Evolutionary conservation across 2,888 invertebrate species (phyloP), one percentile per base, ranked within the genome.

Genomic region (Leptarthrus brevirostris): DNA sequence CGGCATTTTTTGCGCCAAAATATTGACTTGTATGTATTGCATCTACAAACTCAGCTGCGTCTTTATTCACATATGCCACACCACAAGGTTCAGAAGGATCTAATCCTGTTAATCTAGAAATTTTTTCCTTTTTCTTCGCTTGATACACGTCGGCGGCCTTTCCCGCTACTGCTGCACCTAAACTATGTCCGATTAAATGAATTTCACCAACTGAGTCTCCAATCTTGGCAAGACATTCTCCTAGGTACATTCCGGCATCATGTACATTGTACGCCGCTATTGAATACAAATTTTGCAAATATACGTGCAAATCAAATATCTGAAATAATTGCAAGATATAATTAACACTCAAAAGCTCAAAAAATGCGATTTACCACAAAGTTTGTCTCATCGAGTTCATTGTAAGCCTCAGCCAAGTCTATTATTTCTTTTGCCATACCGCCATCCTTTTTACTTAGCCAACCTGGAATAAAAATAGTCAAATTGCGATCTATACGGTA

Each of bases 81-180:
- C 49, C 76, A 71, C 79, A 79, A 10, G 79, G 78, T 49, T 77
- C 71, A 0, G 77, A 76, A 3, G 77, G 77, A 74, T 77, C 77
- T 18, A 78, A 75, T 8, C 73, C 78, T 26, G 76, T 78, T 24
- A 78, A 77, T 24, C 76, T 52, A 12, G 53, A 53, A 47, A 78
- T 34, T 22, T 69, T 18, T 53, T 74, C 74, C n/a, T 73, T 74
- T 30, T 77, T 77, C 0, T 73, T 52, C 1, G 26, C 8, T 20
- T 69, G 49, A 47, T 74, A 78, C 20, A 70, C 30, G 14, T 74
- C 72, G 1, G 77, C 78, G 14, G 77, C 75, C 8, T 30, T 18
- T 12, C 76, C 77, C 16, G 74, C 74, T 24, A 78, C 71, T 30
- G 77, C 77, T 22, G 77, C 76, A 8, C 77, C 75, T 22, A 76